Evolutionary conservation across 2,888 invertebrate species (phyloP), one percentile per base, ranked within the genome.

Genomic region (Sphaerophoria rueppellii): DNA sequence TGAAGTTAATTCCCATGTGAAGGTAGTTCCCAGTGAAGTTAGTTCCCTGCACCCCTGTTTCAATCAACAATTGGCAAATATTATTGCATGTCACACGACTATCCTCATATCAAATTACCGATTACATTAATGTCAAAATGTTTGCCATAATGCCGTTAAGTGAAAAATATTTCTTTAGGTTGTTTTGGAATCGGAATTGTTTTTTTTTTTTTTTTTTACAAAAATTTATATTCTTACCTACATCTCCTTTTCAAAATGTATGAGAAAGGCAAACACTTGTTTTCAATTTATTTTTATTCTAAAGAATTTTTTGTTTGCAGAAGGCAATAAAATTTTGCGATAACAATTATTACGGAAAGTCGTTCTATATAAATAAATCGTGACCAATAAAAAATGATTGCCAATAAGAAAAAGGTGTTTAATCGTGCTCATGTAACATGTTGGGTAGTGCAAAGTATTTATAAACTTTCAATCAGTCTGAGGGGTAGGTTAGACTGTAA

Each of bases 361-460:
- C 7, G 46, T 16, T 35, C n/a, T 16, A 37, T 37, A 24, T 67
- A 34, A 7, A 24, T 67, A 34, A 7, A 43, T 74, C 61, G 76
- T 82, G 82, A 82, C 73, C 69, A 40, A 70, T 77, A 46, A 43
- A 63, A 65, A 12, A 43, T 24, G 60, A 72, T 76, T 72, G 69
- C 43, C 9, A 35, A 14, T 40, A 54, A 46, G 12, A 67, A 58
- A n/a, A 12, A 48, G 16, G 52, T 55, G 57, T n/a, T 43, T n/a
- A 63, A 9, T 14, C 9, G 76, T 46, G 72, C 73, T 67, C 73
- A 69, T 61, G 67, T n/a, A 40, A 67, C 37, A 24, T 16, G 57
- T 61, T 35, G 34, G 52, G 50, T 35, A 67, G 57, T 16, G 32
- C 37, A n/a, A 3, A 32, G 6, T 57, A 32, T 60, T 40, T 1